Conservation (phyloP, 2,797 vertebrate genomes). For the Miichthys miiuy region DNA sequence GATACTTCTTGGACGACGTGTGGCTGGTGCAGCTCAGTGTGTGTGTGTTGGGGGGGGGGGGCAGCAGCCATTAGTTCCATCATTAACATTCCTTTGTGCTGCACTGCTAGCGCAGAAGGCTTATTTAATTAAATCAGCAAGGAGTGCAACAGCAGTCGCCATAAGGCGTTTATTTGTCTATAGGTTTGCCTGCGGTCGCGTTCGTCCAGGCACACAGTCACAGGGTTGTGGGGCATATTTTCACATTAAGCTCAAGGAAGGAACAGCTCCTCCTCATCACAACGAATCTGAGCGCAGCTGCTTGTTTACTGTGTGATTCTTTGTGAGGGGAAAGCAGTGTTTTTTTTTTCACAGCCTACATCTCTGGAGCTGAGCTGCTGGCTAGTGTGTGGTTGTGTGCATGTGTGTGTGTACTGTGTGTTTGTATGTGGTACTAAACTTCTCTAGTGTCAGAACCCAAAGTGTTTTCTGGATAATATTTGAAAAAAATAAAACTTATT, state of each 20-base stretch:
- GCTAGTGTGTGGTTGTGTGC: constrained; percentile 9
- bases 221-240: constrained; percentile 70
- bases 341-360: constrained; percentile 12
- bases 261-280: constrained; percentile 79
- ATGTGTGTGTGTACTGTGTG: neutral
- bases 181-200: constrained; percentile 55
- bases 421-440: neutral
- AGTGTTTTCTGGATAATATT: neutral
- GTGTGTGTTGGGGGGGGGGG: too few relatives aligned
- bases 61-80: constrained; percentile 75
- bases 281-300: constrained; percentile 57
- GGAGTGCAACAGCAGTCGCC: constrained; percentile 68
- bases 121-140: constrained; percentile 82
- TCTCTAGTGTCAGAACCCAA: neutral
- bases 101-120: constrained; percentile 67
- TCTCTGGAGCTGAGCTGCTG: constrained; percentile 28
- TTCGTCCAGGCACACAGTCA: constrained; percentile 59
- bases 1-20: constrained; percentile 49
- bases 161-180: constrained; percentile 72
- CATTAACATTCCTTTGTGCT: constrained; percentile 73
- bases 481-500: neutral
- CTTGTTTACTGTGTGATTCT: constrained; percentile 63
- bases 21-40: constrained; percentile 56
- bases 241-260: constrained; percentile 73
- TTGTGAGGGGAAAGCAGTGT: constrained; percentile 52